Percentiles rank a stretch among this genome's conserved stretches.
phyloP scores from a whole-genome alignment of 2,888 invertebrate genomes.

The Agrenia bidenticulata region DNA sequence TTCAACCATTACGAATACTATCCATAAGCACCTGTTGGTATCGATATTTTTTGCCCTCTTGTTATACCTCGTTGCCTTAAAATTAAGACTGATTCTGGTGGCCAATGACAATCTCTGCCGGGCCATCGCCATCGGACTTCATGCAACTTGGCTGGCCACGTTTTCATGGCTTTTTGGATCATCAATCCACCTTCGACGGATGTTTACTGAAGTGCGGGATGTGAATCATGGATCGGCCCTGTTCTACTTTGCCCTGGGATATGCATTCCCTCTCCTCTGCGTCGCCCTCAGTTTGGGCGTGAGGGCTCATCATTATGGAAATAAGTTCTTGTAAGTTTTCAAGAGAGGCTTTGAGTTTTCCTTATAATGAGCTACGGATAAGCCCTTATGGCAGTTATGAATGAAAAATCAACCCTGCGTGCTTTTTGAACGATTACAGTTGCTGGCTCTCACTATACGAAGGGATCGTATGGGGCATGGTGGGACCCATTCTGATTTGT shows the following conservation, averaged over 20 bases:
- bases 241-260: slow-evolving; percentile 88
- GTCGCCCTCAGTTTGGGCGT: slow-evolving; percentile 90
- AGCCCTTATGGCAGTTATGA: too few relatives aligned
- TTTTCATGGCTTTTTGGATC: slow-evolving; percentile 92
- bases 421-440: slow-evolving; percentile 60
- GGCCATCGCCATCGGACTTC: slow-evolving; percentile 62
- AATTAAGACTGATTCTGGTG: slow-evolving; percentile 75
- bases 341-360: too few relatives aligned
- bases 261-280: slow-evolving; percentile 86
- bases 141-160: slow-evolving; percentile 88
- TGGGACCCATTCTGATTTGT: slow-evolving; percentile 74
- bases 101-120: slow-evolving; percentile 70
- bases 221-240: slow-evolving; percentile 92
- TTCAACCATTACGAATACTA: slow-evolving; percentile 87
- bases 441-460: slow-evolving; percentile 95
- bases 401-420: too few relatives aligned
- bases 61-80: slow-evolving; percentile 82
- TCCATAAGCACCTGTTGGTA: slow-evolving; percentile 89
- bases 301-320: slow-evolving; percentile 91
- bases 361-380: too few relatives aligned
- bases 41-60: slow-evolving; percentile 84
- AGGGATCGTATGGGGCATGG: slow-evolving; percentile 91
- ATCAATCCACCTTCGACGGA: slow-evolving; percentile 86
- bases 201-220: slow-evolving; percentile 92
- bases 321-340: slow-evolving; percentile 81